Conservation (phyloP, 2,797 vertebrate genomes). For the Micromesistius poutassou region DNA sequence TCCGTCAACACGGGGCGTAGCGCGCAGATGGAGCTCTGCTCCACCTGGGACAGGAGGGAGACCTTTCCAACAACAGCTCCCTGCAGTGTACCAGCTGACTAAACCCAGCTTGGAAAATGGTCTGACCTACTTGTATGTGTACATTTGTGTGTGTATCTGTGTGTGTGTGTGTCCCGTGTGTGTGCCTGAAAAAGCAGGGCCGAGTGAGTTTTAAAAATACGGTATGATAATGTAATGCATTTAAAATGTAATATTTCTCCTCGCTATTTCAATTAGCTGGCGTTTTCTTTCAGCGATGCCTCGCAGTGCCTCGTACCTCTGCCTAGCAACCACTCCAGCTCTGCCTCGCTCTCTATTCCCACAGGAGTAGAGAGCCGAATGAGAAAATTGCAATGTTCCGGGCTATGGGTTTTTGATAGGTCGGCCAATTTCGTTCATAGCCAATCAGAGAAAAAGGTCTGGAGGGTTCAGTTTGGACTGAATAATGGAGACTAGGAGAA, state of each 20-base stretch:
- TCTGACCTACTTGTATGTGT: constrained; percentile 44
- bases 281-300: constrained; percentile 20
- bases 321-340: constrained; percentile 39
- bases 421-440: constrained; percentile 24
- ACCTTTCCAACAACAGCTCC: constrained; percentile 23
- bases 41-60: constrained; percentile 26
- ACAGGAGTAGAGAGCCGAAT: constrained; percentile 27
- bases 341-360: constrained; percentile 41
- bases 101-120: constrained; percentile 27
- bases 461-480: not conserved
- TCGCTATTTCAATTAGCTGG: constrained; percentile 18
- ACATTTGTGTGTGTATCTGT: constrained; percentile 1
- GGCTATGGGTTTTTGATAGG: constrained; percentile 38
- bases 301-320: constrained; percentile 7
- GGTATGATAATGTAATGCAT: not conserved
- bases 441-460: constrained; percentile 34
- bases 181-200: not conserved
- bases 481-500: not conserved
- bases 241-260: constrained; percentile 13
- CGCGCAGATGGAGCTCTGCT: constrained; percentile 36
- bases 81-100: constrained; percentile 56
- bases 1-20: constrained; percentile 13
- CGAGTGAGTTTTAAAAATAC: constrained; percentile 16
- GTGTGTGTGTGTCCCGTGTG: not conserved
- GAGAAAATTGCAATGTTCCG: constrained; percentile 32